Percentiles rank a stretch among this genome's conserved stretches.
Evolutionary conservation across 2,797 vertebrate genomes (phyloP).

Genomic region (Malacoctenus gilli): DNA sequence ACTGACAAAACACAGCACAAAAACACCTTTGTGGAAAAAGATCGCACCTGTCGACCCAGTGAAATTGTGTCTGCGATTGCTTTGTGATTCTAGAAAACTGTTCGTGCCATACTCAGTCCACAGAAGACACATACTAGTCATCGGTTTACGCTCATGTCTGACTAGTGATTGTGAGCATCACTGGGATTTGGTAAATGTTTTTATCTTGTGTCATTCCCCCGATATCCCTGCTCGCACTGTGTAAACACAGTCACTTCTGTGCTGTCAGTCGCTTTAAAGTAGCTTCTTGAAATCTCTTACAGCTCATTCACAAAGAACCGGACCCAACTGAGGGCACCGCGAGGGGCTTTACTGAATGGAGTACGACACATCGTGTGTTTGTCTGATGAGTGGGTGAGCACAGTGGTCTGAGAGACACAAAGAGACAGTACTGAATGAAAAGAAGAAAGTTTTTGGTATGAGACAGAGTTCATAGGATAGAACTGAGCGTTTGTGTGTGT

Average conservation of each 20-base stretch:
- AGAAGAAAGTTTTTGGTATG: conserved; percentile 4
- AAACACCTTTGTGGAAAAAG: conserved; percentile 14
- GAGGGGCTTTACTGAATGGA: conserved; percentile 30
- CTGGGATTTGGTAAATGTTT: conserved; percentile 9
- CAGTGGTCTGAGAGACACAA: conserved; percentile 6
- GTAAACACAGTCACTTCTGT: conserved; percentile 41
- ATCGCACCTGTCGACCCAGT: conserved; percentile 14
- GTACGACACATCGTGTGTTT: conserved; percentile 2
- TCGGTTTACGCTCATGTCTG: conserved; percentile 15
- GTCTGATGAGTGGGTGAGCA: neutral
- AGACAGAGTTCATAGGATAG: conserved; percentile 24
- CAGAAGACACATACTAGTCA: conserved; percentile 16
- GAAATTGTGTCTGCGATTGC: neutral
- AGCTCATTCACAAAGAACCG: conserved; percentile 17
- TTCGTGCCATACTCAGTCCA: neutral
- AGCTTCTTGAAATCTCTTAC: conserved; percentile 29
- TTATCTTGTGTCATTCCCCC: conserved; percentile 23
- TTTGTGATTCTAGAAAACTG: conserved; percentile 11
- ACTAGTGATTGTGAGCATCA: conserved; percentile 16
- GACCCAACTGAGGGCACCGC: conserved; percentile 21
- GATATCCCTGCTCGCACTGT: conserved; percentile 11
- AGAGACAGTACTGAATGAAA: neutral
- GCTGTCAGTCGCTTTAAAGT: conserved; percentile 2
- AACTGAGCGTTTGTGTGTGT: conserved; percentile 13
- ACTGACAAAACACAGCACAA: neutral